phyloP scores from a whole-genome alignment of 1,140 invertebrate species.

The Leucophenga varia region DNA sequence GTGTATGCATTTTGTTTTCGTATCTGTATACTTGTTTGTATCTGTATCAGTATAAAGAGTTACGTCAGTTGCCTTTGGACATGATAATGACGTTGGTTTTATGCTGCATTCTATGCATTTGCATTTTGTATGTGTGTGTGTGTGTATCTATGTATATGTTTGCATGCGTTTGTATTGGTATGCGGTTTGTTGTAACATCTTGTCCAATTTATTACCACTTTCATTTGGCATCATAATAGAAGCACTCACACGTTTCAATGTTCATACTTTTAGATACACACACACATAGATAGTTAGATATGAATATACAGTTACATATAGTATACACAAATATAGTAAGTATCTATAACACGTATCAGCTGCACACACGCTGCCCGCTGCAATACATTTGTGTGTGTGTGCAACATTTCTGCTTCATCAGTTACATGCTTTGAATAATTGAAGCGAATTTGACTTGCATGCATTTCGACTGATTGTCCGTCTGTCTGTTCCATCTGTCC shows the following conservation, averaged over 20 bases:
- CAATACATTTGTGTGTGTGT: conserved; percentile 13
- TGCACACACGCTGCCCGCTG: background rate
- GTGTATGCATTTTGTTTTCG: no score
- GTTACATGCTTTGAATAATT: conserved; percentile 55
- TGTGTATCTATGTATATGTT: conserved; percentile 7
- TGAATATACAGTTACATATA: no score
- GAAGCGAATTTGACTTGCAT: conserved; percentile 36
- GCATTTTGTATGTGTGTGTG: no score
- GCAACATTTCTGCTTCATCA: conserved; percentile 48
- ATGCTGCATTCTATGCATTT: no score
- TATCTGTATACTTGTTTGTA: no score
- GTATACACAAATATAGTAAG: conserved; percentile 17
- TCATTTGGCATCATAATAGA: conserved; percentile 53
- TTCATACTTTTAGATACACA: no score
- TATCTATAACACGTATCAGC: conserved; percentile 46
- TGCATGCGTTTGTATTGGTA: conserved; percentile 33
- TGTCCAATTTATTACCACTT: conserved; percentile 56
- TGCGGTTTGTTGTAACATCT: conserved; percentile 52
- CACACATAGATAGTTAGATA: conserved; percentile 4
- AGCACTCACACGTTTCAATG: conserved; percentile 11
- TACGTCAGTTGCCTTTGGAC: no score
- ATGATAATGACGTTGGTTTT: no score
- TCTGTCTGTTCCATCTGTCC: no score
- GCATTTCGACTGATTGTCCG: no score
- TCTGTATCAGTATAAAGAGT: no score